These are phyloP conservation scores for Delphinus delphis DNA, from an alignment of 2,113 vertebrate genomes.

Conservation along the genomic window DNA sequence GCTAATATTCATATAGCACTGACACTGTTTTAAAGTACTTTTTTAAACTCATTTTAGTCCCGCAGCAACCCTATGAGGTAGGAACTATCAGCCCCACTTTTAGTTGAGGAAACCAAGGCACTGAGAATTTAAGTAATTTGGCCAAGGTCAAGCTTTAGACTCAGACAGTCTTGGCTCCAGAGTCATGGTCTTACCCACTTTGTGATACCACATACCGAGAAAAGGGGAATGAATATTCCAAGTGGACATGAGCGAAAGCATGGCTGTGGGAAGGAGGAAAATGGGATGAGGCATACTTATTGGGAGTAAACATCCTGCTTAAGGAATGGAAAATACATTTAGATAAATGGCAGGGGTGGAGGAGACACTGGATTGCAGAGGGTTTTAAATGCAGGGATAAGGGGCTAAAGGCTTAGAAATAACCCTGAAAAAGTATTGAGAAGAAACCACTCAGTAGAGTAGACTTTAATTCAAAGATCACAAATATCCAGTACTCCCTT, in stretches of 20 bases:
- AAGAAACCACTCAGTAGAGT: background rate
- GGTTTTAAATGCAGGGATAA: background rate
- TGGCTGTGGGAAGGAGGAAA: background rate
- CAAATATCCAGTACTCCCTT: background rate
- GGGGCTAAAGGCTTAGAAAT: background rate
- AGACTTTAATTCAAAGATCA: conserved; percentile 15
- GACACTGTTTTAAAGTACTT: background rate
- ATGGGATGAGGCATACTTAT: background rate
- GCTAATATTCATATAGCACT: background rate
- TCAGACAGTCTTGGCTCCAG: background rate
- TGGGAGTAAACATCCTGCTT: background rate
- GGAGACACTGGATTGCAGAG: background rate
- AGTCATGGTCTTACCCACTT: background rate
- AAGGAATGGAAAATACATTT: background rate
- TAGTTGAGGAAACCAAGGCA: background rate
- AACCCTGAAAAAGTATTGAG: background rate
- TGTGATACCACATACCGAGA: background rate
- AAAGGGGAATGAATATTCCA: background rate
- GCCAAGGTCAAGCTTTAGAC: background rate
- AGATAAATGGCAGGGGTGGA: background rate
- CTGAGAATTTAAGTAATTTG: background rate
- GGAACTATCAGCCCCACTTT: background rate
- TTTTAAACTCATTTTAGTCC: background rate
- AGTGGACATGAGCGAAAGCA: background rate
- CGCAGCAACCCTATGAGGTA: background rate